Percentiles rank a stretch among this genome's conserved stretches.
phyloP scores from a whole-genome alignment of 2,113 vertebrate species.

The Hyperopisus bebe region DNA sequence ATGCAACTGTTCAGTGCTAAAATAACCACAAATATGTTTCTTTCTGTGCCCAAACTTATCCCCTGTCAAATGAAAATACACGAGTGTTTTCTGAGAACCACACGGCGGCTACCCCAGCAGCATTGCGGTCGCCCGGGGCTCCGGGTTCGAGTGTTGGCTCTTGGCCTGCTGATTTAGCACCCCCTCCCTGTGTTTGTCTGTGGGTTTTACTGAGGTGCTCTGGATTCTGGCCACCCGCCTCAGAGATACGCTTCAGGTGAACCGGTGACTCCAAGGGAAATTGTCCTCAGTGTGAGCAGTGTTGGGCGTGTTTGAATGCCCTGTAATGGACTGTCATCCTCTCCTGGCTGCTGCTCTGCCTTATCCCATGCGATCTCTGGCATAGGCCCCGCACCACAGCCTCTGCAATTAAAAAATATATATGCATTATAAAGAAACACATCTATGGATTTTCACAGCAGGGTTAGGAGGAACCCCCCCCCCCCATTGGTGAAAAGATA shows the following conservation, averaged over 20 bases:
- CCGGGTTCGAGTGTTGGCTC: background rate
- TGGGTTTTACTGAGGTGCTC: background rate
- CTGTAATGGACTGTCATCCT: background rate
- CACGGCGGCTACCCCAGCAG: background rate
- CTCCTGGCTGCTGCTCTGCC: background rate
- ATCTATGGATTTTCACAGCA: background rate
- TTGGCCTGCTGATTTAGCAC: background rate
- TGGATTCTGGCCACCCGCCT: background rate
- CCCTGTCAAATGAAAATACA: background rate
- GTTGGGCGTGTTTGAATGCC: background rate
- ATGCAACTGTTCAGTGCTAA: background rate
- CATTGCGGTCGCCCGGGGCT: background rate
- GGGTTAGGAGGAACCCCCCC: background rate
- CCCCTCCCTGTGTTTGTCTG: background rate
- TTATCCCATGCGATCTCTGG: background rate
- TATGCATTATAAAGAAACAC: background rate
- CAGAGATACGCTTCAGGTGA: background rate
- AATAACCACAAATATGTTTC: background rate
- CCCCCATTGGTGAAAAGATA: background rate
- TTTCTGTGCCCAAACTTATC: background rate
- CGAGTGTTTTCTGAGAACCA: background rate
- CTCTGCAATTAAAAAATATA: background rate
- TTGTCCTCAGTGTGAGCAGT: background rate
- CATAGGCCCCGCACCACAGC: background rate
- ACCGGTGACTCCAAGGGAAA: background rate